These are phyloP conservation scores for Cranoglanis bouderius DNA, from an alignment of 2,113 vertebrate species.

Conservation along the genomic window DNA sequence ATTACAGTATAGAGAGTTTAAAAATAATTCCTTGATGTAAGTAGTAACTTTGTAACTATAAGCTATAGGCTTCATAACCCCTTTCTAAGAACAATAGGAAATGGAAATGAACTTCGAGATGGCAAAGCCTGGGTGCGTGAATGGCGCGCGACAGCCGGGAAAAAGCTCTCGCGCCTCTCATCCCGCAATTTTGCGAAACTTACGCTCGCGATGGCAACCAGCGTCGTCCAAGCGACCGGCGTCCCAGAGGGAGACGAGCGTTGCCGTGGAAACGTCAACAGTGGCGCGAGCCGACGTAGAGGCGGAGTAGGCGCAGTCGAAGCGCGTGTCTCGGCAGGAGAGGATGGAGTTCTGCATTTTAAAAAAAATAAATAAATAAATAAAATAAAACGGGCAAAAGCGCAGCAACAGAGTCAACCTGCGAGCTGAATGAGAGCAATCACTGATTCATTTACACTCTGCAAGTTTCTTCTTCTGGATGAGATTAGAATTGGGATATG, in stretches of 20 bases:
- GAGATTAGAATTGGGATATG: not conserved
- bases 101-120: slow-evolving; percentile 16
- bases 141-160: slow-evolving; percentile 40
- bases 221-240: slow-evolving; percentile 73
- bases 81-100: not conserved
- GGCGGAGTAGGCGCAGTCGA: slow-evolving; percentile 70
- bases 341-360: slow-evolving; percentile 73
- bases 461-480: no score
- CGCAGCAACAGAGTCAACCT: not conserved
- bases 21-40: not conserved
- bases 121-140: slow-evolving; percentile 25
- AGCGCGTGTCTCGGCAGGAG: slow-evolving; percentile 75
- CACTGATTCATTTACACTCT: not conserved
- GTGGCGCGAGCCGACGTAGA: slow-evolving; percentile 70
- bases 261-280: slow-evolving; percentile 88
- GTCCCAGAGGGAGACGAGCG: slow-evolving; percentile 81
- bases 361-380: not conserved
- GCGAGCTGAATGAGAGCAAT: not conserved
- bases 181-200: slow-evolving; percentile 52
- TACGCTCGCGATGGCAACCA: slow-evolving; percentile 69
- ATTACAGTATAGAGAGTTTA: not conserved
- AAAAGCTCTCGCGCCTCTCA: slow-evolving; percentile 40
- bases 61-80: not conserved
- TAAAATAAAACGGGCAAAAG: slow-evolving; percentile 25
- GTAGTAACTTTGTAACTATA: not conserved